Conservation (phyloP, 2,797 vertebrate genomes). For the Champsocephalus esox region DNA sequence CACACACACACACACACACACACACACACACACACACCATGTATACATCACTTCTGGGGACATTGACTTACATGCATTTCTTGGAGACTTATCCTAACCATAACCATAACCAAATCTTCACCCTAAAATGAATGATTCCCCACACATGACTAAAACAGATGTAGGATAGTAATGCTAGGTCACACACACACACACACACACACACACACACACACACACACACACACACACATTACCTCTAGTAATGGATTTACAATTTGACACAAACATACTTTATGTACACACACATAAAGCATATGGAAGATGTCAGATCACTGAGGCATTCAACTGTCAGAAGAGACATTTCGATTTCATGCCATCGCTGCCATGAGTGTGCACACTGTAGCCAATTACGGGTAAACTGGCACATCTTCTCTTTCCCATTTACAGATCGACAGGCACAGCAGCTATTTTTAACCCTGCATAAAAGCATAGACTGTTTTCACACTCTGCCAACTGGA, state of each 20-base stretch:
- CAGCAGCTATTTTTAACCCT: constrained; percentile 78
- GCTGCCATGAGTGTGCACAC: constrained; percentile 43
- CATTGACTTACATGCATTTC: too few species aligned
- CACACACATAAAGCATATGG: constrained; percentile 28
- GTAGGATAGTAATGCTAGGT: too few species aligned
- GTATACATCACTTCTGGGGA: too few species aligned
- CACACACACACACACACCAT: too few species aligned
- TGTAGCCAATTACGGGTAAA: constrained; percentile 64
- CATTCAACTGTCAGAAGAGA: constrained; percentile 32
- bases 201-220: not conserved
- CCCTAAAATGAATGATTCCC: too few species aligned
- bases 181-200: too few species aligned
- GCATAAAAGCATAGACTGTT: constrained; percentile 70
- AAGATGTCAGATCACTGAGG: constrained; percentile 17
- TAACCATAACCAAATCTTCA: too few species aligned
- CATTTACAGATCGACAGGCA: constrained; percentile 68
- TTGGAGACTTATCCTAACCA: too few species aligned
- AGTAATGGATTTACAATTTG: constrained; percentile 46
- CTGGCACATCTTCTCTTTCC: constrained; percentile 53
- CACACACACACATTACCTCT: constrained; percentile 20
- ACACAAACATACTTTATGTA: constrained; percentile 28
- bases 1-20: too few species aligned
- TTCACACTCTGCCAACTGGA: constrained; percentile 81
- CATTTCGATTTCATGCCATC: constrained; percentile 47
- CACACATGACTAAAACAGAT: too few species aligned